Conservation (phyloP, 2,888 invertebrate species). For the Graphium colonna region DNA sequence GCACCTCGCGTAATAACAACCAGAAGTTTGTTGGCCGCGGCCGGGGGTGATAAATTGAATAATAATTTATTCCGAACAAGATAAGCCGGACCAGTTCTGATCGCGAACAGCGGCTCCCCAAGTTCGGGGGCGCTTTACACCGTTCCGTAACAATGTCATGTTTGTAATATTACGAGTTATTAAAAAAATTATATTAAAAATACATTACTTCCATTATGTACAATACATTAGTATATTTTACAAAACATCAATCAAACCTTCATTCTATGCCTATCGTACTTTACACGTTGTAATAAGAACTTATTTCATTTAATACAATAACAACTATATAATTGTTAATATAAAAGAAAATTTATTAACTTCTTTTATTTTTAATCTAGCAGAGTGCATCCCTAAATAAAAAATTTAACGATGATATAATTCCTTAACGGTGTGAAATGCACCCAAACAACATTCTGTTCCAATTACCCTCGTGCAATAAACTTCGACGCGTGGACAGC, state of each 20-base stretch:
- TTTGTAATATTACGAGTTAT: too few relatives aligned
- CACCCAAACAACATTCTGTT: slow-evolving; percentile 12
- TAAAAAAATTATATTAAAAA: too few relatives aligned
- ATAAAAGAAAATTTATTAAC: too few relatives aligned
- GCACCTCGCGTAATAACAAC: slow-evolving; percentile 62
- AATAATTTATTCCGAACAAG: slow-evolving; percentile 71
- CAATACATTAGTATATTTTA: too few relatives aligned
- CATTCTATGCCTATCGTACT: too few relatives aligned
- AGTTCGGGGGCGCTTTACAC: slow-evolving; percentile 44
- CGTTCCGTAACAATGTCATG: slow-evolving; percentile 14
- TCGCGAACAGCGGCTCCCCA: slow-evolving; percentile 53
- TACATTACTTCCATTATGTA: too few relatives aligned
- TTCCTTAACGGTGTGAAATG: slow-evolving; percentile 12
- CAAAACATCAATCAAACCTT: too few relatives aligned
- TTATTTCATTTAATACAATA: too few relatives aligned
- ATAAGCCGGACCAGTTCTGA: slow-evolving; percentile 53
- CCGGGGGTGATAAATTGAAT: slow-evolving; percentile 71
- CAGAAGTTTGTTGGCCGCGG: slow-evolving; percentile 70
- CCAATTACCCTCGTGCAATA: slow-evolving; percentile 20
- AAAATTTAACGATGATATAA: not conserved
- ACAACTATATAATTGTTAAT: too few relatives aligned
- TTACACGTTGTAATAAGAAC: too few relatives aligned
- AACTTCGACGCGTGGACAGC: slow-evolving; percentile 16
- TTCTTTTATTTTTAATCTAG: too few relatives aligned
- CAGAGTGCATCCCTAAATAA: too few relatives aligned